phyloP scores from a whole-genome alignment of 2,113 vertebrate species.

The Sigmodon hispidus region DNA sequence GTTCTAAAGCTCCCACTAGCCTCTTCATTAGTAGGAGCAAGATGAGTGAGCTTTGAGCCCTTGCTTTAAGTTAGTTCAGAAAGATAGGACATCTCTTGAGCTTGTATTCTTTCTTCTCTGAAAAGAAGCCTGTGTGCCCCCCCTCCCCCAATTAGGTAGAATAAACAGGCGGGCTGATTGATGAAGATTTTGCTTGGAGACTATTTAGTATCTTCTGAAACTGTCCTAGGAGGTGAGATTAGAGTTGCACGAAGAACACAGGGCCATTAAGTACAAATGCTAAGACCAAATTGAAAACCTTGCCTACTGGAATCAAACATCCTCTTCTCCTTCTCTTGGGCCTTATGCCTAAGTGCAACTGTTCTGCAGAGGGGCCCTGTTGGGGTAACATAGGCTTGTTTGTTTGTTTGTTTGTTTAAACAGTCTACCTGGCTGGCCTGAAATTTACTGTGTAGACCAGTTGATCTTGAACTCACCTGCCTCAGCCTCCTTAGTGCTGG shows the following conservation, averaged over 20 bases:
- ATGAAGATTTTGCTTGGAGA: neutral
- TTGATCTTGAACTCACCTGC: neutral
- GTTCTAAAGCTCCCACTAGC: neutral
- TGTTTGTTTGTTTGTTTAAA: neutral
- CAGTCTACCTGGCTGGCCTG: neutral
- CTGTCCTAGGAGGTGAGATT: neutral
- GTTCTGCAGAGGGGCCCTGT: neutral
- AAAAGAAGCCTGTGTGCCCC: neutral
- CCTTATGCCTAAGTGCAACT: neutral
- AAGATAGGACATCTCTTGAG: neutral
- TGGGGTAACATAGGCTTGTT: neutral
- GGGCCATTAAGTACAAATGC: neutral
- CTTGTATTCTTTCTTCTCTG: neutral
- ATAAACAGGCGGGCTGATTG: neutral
- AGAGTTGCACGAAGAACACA: neutral
- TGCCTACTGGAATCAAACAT: neutral
- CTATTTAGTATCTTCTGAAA: conserved; percentile 22
- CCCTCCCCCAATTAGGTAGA: neutral
- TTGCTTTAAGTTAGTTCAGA: neutral
- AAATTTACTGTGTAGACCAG: neutral
- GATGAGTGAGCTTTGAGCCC: neutral
- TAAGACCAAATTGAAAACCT: neutral
- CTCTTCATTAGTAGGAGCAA: neutral
- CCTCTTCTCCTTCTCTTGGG: neutral
- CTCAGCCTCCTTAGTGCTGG: neutral